phyloP scores from a whole-genome alignment of 2,888 invertebrate genomes.

The Lasioglossum vierecki region DNA sequence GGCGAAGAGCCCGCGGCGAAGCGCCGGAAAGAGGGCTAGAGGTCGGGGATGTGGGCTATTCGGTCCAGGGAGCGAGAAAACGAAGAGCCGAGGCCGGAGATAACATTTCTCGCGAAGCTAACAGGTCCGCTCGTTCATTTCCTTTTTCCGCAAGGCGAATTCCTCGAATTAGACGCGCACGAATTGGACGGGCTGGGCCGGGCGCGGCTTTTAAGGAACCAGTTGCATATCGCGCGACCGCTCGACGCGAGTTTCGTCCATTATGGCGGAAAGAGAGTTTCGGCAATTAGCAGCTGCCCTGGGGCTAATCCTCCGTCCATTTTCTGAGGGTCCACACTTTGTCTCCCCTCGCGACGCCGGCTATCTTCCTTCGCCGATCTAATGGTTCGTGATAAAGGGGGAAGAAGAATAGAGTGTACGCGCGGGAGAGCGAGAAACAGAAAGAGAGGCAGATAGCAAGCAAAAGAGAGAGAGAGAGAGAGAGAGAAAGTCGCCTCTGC shows the following conservation, averaged over 20 bases:
- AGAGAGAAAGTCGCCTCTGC: constrained; percentile 30
- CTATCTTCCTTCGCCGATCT: constrained; percentile 60
- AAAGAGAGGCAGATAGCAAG: neutral
- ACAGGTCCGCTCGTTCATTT: constrained; percentile 35
- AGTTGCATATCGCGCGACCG: constrained; percentile 54
- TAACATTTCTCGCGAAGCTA: constrained; percentile 32
- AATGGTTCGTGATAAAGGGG: constrained; percentile 56
- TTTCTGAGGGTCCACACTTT: constrained; percentile 30
- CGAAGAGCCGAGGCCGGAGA: neutral
- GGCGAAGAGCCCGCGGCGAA: neutral
- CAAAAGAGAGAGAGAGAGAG: neutral
- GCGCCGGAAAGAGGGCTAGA: neutral
- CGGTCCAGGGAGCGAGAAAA: neutral
- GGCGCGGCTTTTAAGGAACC: constrained; percentile 49
- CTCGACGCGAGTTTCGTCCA: constrained; percentile 37
- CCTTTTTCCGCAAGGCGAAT: constrained; percentile 43
- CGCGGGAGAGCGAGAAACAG: neutral
- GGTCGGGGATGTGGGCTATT: neutral
- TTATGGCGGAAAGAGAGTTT: constrained; percentile 52
- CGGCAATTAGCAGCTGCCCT: constrained; percentile 53
- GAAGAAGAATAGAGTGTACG: constrained; percentile 24
- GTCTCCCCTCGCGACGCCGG: constrained; percentile 22
- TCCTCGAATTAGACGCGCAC: constrained; percentile 60
- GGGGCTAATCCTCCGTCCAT: constrained; percentile 48
- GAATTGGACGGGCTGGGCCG: neutral